Base-by-base conservation (phyloP, 2,888 invertebrate species). In the Frankliniella intonsa region DNA sequence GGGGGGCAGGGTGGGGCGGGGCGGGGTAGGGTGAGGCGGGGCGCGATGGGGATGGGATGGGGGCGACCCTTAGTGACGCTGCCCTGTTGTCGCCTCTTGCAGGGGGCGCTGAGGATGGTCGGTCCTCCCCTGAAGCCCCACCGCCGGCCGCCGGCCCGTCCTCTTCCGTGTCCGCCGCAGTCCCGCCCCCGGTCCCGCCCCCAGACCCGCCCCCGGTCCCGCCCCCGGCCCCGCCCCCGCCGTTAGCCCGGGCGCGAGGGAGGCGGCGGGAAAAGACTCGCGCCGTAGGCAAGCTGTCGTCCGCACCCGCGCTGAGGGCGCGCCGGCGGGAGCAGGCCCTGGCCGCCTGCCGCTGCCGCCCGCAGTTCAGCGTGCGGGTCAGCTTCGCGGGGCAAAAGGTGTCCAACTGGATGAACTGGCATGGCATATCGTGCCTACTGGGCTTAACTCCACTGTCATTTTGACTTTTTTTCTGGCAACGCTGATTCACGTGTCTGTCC, bases 331-430 rank as follows among this genome's bases (percentile, higher is more conserved):
- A 22, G 25, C 22, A 22, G 22, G 69, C 25, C 25, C 25, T 22
- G 69, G 69, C 22, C 22, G 69, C 22, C 22, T 76, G 69, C 69
- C 22, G 12, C 22, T 76, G 69, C 69, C 69, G 69, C 11, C 69
- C 69, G 11, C 69, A 76, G 69, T 76, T 76, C 69, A 90, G 88
- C 85, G 89, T 90, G 0, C 87, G 88, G 83, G 89, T 90, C 8
- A 88, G 89, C 8, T 90, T 90, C 86, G 90, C 89, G 80, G 90
- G 90, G 5, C 87, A 89, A 76, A 87, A 86, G 86, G 90, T 90
- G 85, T 85, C 86, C 84, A 55, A 55, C 55, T 17, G 55, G 14
- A 14, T 8, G 55, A 8, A 55, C 5, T 12, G 17, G 55, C 55
- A 55, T 8, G 55, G 2, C 55, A 12, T 8, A 12, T 55, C 17